Evolutionary conservation across 2,888 invertebrate species (phyloP).

Genomic region (Lasius fuliginosus): DNA sequence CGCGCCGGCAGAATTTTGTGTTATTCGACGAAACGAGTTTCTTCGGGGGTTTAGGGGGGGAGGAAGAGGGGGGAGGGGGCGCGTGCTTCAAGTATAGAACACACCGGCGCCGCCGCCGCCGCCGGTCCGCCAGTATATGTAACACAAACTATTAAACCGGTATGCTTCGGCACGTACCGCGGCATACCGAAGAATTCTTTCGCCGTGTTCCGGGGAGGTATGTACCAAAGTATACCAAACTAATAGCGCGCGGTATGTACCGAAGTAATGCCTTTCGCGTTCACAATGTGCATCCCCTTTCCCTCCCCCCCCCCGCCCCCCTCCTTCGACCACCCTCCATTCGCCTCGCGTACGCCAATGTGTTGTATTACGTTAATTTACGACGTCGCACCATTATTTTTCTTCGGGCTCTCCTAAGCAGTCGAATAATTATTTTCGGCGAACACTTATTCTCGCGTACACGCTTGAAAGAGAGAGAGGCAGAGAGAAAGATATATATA

Average conservation of each 20-base stretch:
- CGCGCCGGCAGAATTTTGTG: slow-evolving; percentile 56
- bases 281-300: slow-evolving; percentile 46
- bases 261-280: slow-evolving; percentile 57
- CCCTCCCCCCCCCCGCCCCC: background rate
- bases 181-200: slow-evolving; percentile 59
- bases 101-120: slow-evolving; percentile 10
- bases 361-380: slow-evolving; percentile 45
- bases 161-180: slow-evolving; percentile 58
- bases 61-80: background rate
- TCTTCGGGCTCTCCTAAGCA: slow-evolving; percentile 12
- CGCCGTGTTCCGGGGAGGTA: slow-evolving; percentile 52
- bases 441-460: background rate
- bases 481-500: no score
- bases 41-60: slow-evolving; percentile 1
- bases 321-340: background rate
- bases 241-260: slow-evolving; percentile 57
- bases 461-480: background rate
- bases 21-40: slow-evolving; percentile 59
- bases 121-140: slow-evolving; percentile 43
- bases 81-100: slow-evolving; percentile 54
- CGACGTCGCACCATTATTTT: slow-evolving; percentile 19
- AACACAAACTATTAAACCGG: slow-evolving; percentile 57
- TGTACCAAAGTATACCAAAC: slow-evolving; percentile 57
- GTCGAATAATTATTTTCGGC: slow-evolving; percentile 40
- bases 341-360: slow-evolving; percentile 12